A percentile compares a stretch with the other conserved stretches of the same genome.
Evolutionary conservation across 2,888 invertebrate species (phyloP).

Genomic region (Ichneumoninae sp.): DNA sequence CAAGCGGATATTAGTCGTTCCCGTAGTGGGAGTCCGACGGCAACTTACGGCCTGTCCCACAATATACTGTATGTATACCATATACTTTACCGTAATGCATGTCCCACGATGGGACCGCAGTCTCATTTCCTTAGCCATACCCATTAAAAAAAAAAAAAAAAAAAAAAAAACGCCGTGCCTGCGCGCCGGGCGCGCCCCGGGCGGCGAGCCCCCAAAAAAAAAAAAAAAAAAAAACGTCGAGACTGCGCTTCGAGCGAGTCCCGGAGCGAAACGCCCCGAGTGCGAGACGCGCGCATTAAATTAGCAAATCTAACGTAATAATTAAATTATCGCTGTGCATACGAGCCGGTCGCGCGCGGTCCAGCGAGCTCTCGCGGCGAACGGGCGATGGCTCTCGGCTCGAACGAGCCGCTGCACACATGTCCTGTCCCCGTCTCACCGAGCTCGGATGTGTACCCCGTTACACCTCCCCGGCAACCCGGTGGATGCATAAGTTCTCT

Average conservation of each 20-base stretch:
- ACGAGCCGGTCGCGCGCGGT: slow-evolving; percentile 54
- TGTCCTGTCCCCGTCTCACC: slow-evolving; percentile 12
- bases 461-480: background rate
- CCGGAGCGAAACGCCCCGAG: slow-evolving; percentile 53
- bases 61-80: slow-evolving; percentile 23
- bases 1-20: slow-evolving; percentile 36
- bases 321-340: slow-evolving; percentile 79
- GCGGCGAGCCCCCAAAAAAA: too few species aligned
- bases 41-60: slow-evolving; percentile 17
- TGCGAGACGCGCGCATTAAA: slow-evolving; percentile 71
- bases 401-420: slow-evolving; percentile 24
- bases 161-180: slow-evolving; percentile 31
- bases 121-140: slow-evolving; percentile 49
- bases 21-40: slow-evolving; percentile 26
- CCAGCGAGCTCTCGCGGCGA: slow-evolving; percentile 65
- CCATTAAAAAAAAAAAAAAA: slow-evolving; percentile 14
- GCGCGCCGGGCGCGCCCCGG: too few species aligned
- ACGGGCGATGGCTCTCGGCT: slow-evolving; percentile 45
- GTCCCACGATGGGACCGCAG: slow-evolving; percentile 7
- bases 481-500: background rate
- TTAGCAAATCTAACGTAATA: slow-evolving; percentile 82
- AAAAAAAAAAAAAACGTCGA: too few species aligned
- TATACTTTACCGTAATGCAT: slow-evolving; percentile 29
- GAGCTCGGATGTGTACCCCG: background rate
- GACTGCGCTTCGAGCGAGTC: background rate